Conservation (phyloP, 2,113 vertebrate species). For the Hystrix cristata region DNA sequence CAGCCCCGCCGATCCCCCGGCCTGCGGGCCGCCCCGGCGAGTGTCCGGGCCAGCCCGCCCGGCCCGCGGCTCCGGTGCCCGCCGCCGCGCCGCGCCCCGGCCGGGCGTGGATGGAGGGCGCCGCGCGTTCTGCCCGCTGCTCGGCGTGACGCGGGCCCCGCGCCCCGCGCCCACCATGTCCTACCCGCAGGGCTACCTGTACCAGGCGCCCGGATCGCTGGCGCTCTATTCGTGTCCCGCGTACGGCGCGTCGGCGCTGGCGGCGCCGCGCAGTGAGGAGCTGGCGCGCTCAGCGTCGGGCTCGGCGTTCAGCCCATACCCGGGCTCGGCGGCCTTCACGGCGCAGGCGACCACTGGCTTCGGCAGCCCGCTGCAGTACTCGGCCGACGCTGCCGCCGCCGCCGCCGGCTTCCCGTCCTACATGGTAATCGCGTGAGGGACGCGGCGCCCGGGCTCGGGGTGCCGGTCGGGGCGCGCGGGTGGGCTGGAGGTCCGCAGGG, state of each 20-base stretch:
- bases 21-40: conserved; percentile 57
- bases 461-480: background rate
- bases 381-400: conserved; percentile 91
- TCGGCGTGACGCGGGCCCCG: conserved; percentile 80
- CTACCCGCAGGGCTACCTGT: conserved; percentile 99
- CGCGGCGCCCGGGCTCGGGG: background rate
- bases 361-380: conserved; percentile 96
- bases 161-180: conserved; percentile 93
- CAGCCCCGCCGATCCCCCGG: background rate
- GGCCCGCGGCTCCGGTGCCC: conserved; percentile 81
- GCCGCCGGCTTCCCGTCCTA: conserved; percentile 97
- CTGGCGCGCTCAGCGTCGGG: conserved; percentile 97
- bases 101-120: conserved; percentile 79
- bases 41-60: conserved; percentile 34
- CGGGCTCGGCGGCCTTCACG: conserved; percentile 98
- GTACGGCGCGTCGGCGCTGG: conserved; percentile 96
- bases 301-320: conserved; percentile 98
- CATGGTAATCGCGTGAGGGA: conserved; percentile 92
- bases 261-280: conserved; percentile 96
- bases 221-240: conserved; percentile 98
- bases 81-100: conserved; percentile 71
- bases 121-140: conserved; percentile 75
- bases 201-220: conserved; percentile 98
- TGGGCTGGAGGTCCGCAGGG: background rate
- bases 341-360: conserved; percentile 94